Evolutionary conservation across 2,888 invertebrate genomes (phyloP).

Genomic region (Venusia cambrica): DNA sequence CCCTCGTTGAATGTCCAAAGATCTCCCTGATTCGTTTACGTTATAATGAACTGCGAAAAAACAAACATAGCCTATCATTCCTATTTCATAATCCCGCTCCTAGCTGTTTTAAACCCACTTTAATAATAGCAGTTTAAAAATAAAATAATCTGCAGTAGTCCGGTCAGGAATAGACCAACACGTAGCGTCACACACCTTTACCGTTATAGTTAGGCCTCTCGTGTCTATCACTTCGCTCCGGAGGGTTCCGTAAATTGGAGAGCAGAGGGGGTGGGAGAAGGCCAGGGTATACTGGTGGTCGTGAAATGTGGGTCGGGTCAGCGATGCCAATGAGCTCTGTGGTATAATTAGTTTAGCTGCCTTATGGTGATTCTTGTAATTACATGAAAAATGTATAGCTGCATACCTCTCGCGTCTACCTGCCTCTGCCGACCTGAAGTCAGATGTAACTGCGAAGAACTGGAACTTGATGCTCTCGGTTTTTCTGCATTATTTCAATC

Average conservation of each 20-base stretch:
- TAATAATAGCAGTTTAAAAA: conserved; percentile 29
- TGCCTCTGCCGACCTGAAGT: too few relatives aligned
- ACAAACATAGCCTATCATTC: too few relatives aligned
- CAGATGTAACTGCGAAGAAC: too few relatives aligned
- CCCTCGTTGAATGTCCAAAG: too few relatives aligned
- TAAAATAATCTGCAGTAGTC: conserved; percentile 26
- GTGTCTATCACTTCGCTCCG: conserved; percentile 3
- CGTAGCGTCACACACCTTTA: conserved; percentile 26
- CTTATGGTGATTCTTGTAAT: conserved; percentile 21
- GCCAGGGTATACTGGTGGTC: conserved; percentile 28
- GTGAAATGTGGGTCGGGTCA: conserved; percentile 45
- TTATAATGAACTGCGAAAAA: too few relatives aligned
- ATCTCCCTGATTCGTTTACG: too few relatives aligned
- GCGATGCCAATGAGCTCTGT: conserved; percentile 31
- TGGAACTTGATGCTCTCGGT: too few relatives aligned
- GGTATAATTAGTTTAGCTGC: conserved; percentile 40
- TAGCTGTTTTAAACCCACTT: conserved; percentile 4
- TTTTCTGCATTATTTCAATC: too few relatives aligned
- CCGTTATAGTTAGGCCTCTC: conserved; percentile 30
- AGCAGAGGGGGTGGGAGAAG: conserved; percentile 18
- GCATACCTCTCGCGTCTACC: too few relatives aligned
- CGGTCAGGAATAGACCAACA: conserved; percentile 35
- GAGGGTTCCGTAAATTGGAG: background rate
- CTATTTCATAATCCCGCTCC: too few relatives aligned
- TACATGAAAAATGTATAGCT: conserved; percentile 1